Base-by-base conservation (phyloP, 2,797 vertebrate species). In the Nannoperca australis region DNA sequence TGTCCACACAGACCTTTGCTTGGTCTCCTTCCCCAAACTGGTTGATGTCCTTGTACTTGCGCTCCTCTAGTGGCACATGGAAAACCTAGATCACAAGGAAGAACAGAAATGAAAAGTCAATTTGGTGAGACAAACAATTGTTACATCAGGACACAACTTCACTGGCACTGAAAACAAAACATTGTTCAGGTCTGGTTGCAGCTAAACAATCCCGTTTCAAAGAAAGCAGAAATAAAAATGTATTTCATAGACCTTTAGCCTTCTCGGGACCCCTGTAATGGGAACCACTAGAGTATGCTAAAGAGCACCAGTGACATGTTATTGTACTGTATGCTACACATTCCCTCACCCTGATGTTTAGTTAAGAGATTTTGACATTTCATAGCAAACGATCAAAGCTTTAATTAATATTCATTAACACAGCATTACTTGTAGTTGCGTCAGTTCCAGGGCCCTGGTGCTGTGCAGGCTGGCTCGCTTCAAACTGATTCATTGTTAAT, bases 21-120 rank as follows among this genome's bases (percentile, higher is more conserved):
- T 99, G 98, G 76, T 99, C 98, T 17, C 98, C 98, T 94, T 99
- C 98, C 89, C 98, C 98, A 89, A 99, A 99, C 93, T 99, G 98
- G 95, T 98, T 99, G 93, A 99, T 97, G 94, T 99, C 98, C 95
- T 99, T 99, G 93, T 98, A 99, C 81, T 97, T 99, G 91, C 98
- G 98, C 94, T 99, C 98, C 84, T 99, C 98, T 91, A 99, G 94
- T 40, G 98, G 98, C 82, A 99, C 98, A 82, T 99, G 98, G 92
- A 99, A 99, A 94, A 99, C 98, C 98, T 99, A 81, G 44, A 64
- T 70, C 27, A 75, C 3, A 14, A 0, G 6, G 5, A 13, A 12
- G 73, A 27, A 68, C 1, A 63, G 27, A 51, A 7, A 12, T 45
- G 17, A 30, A 8, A 61, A 50, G 12, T 38, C 4, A 63, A 42